phyloP scores from a whole-genome alignment of 2,113 vertebrate species.

The Gopherus evgoodei region DNA sequence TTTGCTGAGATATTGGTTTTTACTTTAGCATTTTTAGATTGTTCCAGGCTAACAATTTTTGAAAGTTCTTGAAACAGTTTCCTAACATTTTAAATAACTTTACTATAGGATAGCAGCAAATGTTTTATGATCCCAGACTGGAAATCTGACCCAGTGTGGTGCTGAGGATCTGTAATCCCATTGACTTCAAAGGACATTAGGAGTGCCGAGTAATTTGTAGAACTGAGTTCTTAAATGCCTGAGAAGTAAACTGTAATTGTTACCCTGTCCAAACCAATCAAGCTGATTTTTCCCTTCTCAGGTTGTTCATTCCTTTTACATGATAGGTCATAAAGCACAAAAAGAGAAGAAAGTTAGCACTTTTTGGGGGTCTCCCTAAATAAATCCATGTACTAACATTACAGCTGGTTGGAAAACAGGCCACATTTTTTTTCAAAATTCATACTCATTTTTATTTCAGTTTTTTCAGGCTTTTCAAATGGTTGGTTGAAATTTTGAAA shows the following conservation, averaged over 20 bases:
- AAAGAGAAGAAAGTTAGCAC: constrained; percentile 16
- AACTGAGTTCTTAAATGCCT: neutral
- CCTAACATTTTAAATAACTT: neutral
- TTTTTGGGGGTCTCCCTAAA: neutral
- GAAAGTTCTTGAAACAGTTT: neutral
- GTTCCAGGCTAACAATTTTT: constrained; percentile 15
- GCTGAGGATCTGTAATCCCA: neutral
- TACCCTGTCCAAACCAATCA: neutral
- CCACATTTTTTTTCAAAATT: neutral
- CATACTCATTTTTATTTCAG: neutral
- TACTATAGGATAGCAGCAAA: neutral
- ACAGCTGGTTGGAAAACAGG: constrained; percentile 25
- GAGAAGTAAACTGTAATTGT: neutral
- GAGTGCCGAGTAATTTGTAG: neutral
- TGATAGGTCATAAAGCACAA: neutral
- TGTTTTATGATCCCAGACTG: neutral
- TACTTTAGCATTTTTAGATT: neutral
- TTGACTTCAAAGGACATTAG: neutral
- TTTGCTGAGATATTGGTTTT: neutral
- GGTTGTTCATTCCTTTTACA: neutral
- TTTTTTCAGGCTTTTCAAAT: accelerated
- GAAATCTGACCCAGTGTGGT: neutral
- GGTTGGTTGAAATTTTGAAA: neutral
- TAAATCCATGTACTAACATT: neutral
- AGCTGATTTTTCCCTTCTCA: constrained; percentile 16